phyloP scores from a whole-genome alignment of 2,113 vertebrate genomes.

The Thalassoma bifasciatum region DNA sequence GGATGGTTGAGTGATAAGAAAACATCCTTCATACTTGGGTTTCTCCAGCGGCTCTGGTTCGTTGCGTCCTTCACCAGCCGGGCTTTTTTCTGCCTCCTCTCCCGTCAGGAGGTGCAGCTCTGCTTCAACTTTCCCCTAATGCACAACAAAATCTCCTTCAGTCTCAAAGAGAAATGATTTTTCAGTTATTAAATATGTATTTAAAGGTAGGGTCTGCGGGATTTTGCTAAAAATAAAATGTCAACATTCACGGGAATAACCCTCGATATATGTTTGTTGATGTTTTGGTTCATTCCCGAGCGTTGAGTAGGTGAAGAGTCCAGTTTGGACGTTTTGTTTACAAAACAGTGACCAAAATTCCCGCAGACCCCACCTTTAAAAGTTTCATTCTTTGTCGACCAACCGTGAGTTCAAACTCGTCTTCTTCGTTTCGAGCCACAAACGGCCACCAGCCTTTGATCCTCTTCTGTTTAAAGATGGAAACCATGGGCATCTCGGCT shows the following conservation, averaged over 20 bases:
- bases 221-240: no score
- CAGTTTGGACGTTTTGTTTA: no score
- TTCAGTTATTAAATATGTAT: background rate
- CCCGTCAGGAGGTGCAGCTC: slow-evolving; percentile 95
- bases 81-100: slow-evolving; percentile 95
- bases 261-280: no score
- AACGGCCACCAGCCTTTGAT: slow-evolving; percentile 99
- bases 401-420: slow-evolving; percentile 95
- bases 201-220: no score
- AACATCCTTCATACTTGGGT: slow-evolving; percentile 90
- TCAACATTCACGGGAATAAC: no score
- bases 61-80: slow-evolving; percentile 92
- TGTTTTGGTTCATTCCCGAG: no score
- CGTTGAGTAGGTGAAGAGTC: no score
- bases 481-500: slow-evolving; percentile 90
- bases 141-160: background rate
- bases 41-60: slow-evolving; percentile 98
- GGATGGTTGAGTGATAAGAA: background rate
- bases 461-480: slow-evolving; percentile 99
- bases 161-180: background rate
- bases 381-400: slow-evolving; percentile 26
- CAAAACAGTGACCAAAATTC: no score
- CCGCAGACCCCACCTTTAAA: no score
- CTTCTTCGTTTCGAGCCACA: slow-evolving; percentile 93
- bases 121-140: slow-evolving; percentile 97